phyloP scores from a whole-genome alignment of 1,140 invertebrate genomes.

The Pogonus chalceus region DNA sequence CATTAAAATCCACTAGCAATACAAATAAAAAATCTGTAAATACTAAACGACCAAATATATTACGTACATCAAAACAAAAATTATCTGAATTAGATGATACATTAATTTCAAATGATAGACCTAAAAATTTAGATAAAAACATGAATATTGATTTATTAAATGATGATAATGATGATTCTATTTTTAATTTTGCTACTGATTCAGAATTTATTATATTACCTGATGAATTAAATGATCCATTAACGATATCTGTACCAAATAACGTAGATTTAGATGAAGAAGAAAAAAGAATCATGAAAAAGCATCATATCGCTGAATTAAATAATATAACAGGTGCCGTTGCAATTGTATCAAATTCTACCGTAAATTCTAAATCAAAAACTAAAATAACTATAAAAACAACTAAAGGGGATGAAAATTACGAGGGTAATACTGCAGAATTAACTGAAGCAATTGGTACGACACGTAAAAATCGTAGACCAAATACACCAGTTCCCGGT shows the following conservation, averaged over 20 bases:
- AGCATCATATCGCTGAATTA: constrained; percentile 4
- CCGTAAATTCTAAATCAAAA: constrained; percentile 36
- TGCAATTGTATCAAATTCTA: constrained; percentile 37
- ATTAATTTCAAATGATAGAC: neutral
- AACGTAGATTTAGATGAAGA: neutral
- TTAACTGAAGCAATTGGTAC: constrained; percentile 33
- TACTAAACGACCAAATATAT: neutral
- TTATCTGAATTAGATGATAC: too few species aligned
- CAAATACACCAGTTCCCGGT: constrained; percentile 20
- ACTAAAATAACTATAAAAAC: constrained; percentile 39
- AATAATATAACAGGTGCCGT: constrained; percentile 26
- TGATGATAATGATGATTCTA: neutral
- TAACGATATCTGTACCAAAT: neutral
- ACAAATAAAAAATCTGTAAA: neutral
- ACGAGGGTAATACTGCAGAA: constrained; percentile 36
- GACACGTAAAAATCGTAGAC: constrained; percentile 27
- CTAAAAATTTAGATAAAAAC: neutral
- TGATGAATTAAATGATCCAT: neutral
- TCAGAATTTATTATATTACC: neutral
- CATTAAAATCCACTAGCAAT: neutral
- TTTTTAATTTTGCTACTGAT: neutral
- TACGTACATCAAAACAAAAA: neutral
- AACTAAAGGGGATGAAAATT: constrained; percentile 33
- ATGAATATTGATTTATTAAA: neutral
- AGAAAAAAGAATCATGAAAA: neutral